Base-by-base conservation (phyloP, 1,140 invertebrate genomes). In the Muscidifurax raptorellus region DNA sequence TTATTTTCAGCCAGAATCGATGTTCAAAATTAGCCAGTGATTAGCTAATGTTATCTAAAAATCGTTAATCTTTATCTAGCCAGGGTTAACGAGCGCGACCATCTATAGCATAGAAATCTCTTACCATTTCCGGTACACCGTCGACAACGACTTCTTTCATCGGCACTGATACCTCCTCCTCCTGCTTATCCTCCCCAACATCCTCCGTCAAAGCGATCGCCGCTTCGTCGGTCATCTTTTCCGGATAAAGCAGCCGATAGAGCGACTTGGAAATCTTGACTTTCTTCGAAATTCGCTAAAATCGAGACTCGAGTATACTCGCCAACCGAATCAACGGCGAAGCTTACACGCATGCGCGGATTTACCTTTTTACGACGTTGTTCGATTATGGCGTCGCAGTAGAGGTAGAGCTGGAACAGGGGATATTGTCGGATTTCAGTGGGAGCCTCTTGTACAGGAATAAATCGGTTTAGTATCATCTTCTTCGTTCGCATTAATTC, bases 401-500 rank as follows among this genome's bases (percentile, higher is more conserved):
- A 94, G 3, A 94, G 92, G 83, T 95, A 94, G 6, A 96, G 94
- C 25, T 95, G 93, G 90, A 96, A 95, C 2, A 96, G 94, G 12
- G 95, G 95, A 92, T 96, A 95, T 86, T 95, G 90, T 78, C 91
- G 94, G 86, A 96, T 93, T 89, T 95, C 95, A 3, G 93, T 91
- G 3, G 95, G 95, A 30, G 95, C 95, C 86, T 96, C 94, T 88
- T 95, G 93, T 22, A 96, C 89, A 0, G 94, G 92, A 83, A 94
- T 94, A 87, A 94, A 95, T 67, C 95, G 95, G 75, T 94, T 94
- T 27, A 96, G 90, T 76, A 96, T 95, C 77, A 96, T 91, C 87
- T 94, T 94, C 89, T 96, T 96, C 72, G 95, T 94, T 82, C 95
- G 92, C 88, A 95, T 95, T 91, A 96, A 93, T 90, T 96, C 95